Percentiles rank a stretch among this genome's conserved stretches.
Conservation (phyloP, 2,113 vertebrate genomes). For the Myotis davidii region DNA sequence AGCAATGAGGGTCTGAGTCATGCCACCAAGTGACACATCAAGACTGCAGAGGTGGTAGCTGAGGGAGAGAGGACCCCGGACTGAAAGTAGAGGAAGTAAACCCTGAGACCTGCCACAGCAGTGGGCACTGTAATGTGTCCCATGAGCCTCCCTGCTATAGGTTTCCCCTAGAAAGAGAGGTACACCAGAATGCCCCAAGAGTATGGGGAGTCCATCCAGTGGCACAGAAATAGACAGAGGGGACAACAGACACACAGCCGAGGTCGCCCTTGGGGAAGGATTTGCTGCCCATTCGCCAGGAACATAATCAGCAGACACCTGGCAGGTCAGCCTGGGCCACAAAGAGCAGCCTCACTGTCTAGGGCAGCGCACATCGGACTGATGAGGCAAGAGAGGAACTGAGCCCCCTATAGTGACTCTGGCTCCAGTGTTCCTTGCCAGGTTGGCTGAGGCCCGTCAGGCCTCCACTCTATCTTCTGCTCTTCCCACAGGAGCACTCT, state of each 20-base stretch:
- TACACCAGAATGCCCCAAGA: not conserved
- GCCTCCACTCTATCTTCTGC: not conserved
- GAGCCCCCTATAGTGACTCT: not conserved
- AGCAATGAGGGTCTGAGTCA: not conserved
- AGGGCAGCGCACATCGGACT: fast-evolving
- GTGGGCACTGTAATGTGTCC: not conserved
- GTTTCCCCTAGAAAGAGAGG: not conserved
- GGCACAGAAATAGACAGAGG: not conserved
- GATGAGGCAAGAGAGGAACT: not conserved
- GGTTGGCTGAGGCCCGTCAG: not conserved
- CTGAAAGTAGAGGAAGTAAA: not conserved
- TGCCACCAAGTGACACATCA: not conserved
- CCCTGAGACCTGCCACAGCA: not conserved
- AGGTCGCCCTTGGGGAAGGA: not conserved
- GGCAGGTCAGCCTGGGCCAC: not conserved
- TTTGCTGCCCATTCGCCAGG: not conserved
- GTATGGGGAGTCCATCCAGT: too few relatives aligned
- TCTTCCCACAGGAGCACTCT: not conserved
- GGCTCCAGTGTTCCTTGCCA: not conserved
- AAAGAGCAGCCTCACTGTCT: not conserved
- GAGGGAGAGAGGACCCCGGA: not conserved
- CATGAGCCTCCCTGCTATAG: not conserved
- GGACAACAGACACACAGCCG: too few relatives aligned
- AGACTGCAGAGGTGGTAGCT: not conserved
- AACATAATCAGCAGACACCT: not conserved